phyloP scores from a whole-genome alignment of 2,888 invertebrate species.

The Pseudanteris insignis region DNA sequence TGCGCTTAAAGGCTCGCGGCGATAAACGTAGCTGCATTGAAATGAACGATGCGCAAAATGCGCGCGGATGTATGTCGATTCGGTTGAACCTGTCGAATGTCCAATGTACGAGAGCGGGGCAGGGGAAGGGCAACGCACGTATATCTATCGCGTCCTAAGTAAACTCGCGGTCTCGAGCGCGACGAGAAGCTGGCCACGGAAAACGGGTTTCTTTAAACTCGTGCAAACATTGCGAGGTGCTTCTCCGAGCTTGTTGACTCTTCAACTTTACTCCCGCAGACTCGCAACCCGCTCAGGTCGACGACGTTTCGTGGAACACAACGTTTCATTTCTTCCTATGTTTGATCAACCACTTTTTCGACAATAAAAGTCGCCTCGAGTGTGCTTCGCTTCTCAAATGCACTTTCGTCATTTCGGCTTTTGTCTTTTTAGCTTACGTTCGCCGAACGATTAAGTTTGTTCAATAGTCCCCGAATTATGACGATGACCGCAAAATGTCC shows the following conservation, averaged over 20 bases:
- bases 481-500: neutral
- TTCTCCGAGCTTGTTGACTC: constrained; percentile 59
- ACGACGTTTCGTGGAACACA: constrained; percentile 45
- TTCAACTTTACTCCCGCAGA: constrained; percentile 50
- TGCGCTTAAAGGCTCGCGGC: no score
- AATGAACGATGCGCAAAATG: no score
- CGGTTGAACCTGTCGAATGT: constrained; percentile 19
- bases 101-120: constrained; percentile 29
- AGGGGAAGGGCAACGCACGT: neutral
- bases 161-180: constrained; percentile 29
- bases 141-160: constrained; percentile 44
- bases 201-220: constrained; percentile 64
- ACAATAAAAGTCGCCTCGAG: constrained; percentile 28
- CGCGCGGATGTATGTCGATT: constrained; percentile 8
- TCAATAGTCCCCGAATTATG: neutral
- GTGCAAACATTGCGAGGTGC: constrained; percentile 59
- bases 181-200: constrained; percentile 42
- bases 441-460: neutral
- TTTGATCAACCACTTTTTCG: constrained; percentile 38
- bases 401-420: constrained; percentile 19
- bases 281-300: constrained; percentile 25
- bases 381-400: constrained; percentile 20
- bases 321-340: constrained; percentile 29
- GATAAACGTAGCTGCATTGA: no score
- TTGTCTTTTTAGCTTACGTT: constrained; percentile 12